Evolutionary conservation across 2,888 invertebrate genomes (phyloP), one percentile per base, ranked within the genome.

Genomic region (Trissoscelio sp.): DNA sequence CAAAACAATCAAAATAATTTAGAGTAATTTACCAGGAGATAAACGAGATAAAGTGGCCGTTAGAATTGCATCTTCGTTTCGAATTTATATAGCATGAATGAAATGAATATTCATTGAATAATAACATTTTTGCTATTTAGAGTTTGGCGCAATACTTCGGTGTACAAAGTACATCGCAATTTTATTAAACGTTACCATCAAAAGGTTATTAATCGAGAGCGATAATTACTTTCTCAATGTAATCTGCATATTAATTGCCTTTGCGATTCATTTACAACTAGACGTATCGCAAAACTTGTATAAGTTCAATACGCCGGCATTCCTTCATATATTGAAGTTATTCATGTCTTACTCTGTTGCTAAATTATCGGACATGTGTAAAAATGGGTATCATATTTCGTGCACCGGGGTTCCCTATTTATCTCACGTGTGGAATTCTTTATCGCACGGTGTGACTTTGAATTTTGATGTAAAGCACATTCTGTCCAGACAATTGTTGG

Each of bases 381-480:
- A 79, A 77, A 79, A 73, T 74, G 46, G 44, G 66, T 57, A 57
- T 34, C 22, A 28, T 70, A 70, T 57, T 64, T 70, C 46, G 79
- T 67, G 69, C 74, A 74, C 69, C 72, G 78, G 57, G 75, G 37
- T 74, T 34, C n/a, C 22, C 22, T 64, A 73, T 66, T 44, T 48
- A 37, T 22, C 78, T 67, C 55, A 79, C 72, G 72, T 55, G 5
- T 64, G 62, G 70, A 75, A 77, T 82, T 78, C 70, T 74, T 77
- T 74, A 79, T 83, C 83, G 80, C 77, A 82, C 74, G 74, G 70
- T 83, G 44, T 82, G 51, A 70, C 67, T 83, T 83, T 62, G 37
- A 84, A 85, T 88, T 88, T 88, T 87, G 86, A 87, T 87, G 85
- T 82, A n/a, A 85, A 87, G 87, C 87, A 87, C 86, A 86, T 87